Evolutionary conservation across 2,888 invertebrate species (phyloP).

Genomic region (Saturnia japonica): DNA sequence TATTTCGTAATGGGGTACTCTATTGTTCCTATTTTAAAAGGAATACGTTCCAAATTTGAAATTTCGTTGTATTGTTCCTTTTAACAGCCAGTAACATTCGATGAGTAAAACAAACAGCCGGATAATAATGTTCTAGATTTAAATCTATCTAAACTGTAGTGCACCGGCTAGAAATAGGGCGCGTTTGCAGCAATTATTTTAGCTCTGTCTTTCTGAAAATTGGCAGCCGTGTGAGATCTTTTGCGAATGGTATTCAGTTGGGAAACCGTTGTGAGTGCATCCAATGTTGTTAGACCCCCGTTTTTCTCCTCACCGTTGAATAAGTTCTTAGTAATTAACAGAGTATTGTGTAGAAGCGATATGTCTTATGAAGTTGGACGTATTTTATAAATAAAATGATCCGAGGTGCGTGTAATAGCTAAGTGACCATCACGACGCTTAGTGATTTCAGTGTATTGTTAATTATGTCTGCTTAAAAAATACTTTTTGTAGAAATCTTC

Average conservation of each 20-base stretch:
- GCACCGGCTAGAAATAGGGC: constrained; percentile 77
- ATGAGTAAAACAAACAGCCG: constrained; percentile 51
- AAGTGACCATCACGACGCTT: constrained; percentile 55
- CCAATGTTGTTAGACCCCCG: constrained; percentile 55
- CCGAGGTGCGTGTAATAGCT: constrained; percentile 78
- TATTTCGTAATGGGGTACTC: background rate
- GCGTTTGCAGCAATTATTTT: constrained; percentile 80
- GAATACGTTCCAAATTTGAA: constrained; percentile 26
- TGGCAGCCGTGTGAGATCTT: constrained; percentile 79
- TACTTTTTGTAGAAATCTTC: background rate
- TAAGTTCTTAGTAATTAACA: constrained; percentile 33
- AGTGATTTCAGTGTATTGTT: constrained; percentile 19
- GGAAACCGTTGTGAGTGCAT: constrained; percentile 71
- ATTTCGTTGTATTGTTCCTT: constrained; percentile 22
- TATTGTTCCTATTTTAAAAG: background rate
- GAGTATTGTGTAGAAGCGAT: constrained; percentile 43
- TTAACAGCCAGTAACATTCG: constrained; percentile 19
- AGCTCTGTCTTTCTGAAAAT: constrained; percentile 82
- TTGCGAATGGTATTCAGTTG: constrained; percentile 79
- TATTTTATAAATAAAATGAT: constrained; percentile 75
- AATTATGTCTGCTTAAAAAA: background rate
- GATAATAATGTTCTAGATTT: constrained; percentile 73
- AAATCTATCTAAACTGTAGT: constrained; percentile 73
- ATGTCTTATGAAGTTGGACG: constrained; percentile 60
- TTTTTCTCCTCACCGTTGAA: constrained; percentile 42